phyloP scores from a whole-genome alignment of 2,113 vertebrate species.

The Shinisaurus crocodilurus region DNA sequence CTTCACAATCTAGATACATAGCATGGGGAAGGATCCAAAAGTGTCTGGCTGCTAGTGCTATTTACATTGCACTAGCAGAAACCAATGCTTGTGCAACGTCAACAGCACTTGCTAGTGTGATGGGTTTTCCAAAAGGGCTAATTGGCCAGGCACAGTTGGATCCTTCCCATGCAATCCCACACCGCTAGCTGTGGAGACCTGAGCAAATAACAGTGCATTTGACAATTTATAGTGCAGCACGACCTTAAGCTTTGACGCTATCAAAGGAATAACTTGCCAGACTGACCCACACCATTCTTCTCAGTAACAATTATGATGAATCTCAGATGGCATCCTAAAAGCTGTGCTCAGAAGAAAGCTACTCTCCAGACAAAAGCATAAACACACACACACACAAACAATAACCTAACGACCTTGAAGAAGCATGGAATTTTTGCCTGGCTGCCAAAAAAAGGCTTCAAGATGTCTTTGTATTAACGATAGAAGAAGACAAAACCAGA shows the following conservation, averaged over 20 bases:
- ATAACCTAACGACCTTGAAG: neutral
- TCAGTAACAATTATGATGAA: neutral
- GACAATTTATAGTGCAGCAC: neutral
- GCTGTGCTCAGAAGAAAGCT: neutral
- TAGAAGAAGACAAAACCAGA: neutral
- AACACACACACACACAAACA: accelerated
- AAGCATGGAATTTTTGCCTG: neutral
- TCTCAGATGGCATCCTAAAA: neutral
- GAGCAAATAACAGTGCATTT: neutral
- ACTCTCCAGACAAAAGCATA: neutral
- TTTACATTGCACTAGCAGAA: too few species aligned
- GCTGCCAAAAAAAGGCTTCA: neutral
- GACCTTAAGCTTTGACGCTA: neutral
- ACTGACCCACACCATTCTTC: neutral
- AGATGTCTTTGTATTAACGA: conserved; percentile 31
- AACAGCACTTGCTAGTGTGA: too few species aligned
- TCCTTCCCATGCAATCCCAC: too few species aligned
- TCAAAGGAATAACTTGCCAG: neutral
- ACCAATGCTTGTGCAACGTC: too few species aligned
- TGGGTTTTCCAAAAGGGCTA: too few species aligned
- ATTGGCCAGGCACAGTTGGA: too few species aligned
- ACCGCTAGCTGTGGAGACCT: neutral
- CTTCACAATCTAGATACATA: neutral
- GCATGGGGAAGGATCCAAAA: too few species aligned
- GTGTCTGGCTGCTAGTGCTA: too few species aligned